Conservation (phyloP, 2,888 invertebrate species). For the Pristionchus mayeri region DNA sequence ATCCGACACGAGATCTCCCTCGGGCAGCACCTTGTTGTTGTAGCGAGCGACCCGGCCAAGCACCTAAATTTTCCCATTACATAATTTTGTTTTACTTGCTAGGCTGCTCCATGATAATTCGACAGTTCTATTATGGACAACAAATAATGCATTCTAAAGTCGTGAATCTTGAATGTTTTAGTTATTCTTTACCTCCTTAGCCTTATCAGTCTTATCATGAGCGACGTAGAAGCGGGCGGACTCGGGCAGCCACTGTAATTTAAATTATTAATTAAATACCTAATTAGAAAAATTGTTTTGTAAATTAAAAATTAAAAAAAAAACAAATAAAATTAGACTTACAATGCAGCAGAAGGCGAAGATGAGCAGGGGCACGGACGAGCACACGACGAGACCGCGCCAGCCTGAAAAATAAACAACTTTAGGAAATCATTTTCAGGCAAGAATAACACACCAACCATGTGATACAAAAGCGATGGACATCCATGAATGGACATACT, state of each 20-base stretch:
- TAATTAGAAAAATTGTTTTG: background rate
- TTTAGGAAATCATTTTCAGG: too few species aligned
- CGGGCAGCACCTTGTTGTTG: conserved; percentile 89
- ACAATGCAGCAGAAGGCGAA: conserved; percentile 79
- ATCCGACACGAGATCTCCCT: conserved; percentile 84
- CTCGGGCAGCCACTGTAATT: conserved; percentile 90
- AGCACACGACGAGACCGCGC: conserved; percentile 90
- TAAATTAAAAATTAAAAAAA: background rate
- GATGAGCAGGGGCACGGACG: conserved; percentile 88
- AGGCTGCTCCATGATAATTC: too few species aligned
- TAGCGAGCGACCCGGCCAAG: conserved; percentile 89
- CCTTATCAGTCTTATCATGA: conserved; percentile 87
- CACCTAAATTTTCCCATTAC: conserved; percentile 81
- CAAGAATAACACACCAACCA: too few species aligned
- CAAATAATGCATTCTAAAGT: background rate
- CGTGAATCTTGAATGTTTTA: background rate
- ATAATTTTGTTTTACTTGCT: too few species aligned
- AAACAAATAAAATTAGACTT: background rate
- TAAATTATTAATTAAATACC: background rate
- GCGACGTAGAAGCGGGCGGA: conserved; percentile 91
- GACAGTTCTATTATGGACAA: background rate
- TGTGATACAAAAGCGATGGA: too few species aligned
- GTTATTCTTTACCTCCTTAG: conserved; percentile 80
- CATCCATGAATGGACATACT: too few species aligned
- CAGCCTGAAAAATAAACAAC: conserved; percentile 81